Base-by-base conservation (phyloP, 2,888 invertebrate species). In the Tachina grossa region DNA sequence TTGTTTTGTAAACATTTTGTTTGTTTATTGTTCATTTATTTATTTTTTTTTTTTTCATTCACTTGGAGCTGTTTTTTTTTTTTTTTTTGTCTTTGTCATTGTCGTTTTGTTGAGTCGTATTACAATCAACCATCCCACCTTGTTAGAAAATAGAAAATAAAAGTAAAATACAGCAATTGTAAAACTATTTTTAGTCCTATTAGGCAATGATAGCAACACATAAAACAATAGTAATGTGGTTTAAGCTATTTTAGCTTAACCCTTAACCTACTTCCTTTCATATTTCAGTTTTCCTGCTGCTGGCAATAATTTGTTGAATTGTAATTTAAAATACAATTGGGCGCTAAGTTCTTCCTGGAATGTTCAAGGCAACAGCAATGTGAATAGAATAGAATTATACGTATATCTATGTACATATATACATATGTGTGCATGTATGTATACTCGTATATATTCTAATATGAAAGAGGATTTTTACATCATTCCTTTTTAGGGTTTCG, bases 111-210 rank as follows among this genome's bases (percentile, higher is more conserved):
- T 39, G 31, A 11, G 22, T 55, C 22, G 41, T 49, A 57, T 47
- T 39, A 61, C 74, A 75, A 68, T 19, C 39, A 43, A 63, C 78
- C 31, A 51, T n/a, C n/a, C 6, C 22, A 59, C n/a, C 22, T 51
- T 19, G 22, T 47, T 16, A 11, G 19, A 19, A 45, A 14, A 14
- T 31, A 63, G 9, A 47, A 16, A n/a, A 16, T 31, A 59, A n/a
- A 41, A 61, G 53, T 13, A 53, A 53, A 22, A 61, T 1, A 61
- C n/a, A 61, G 65, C 65, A 72, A 49, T 61, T 66, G 14, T 31
- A 2, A 57, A 74, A 72, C 65, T 72, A 65, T 74, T 80, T 80
- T 79, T 49, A 55, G 71, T 65, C 19, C 63, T 19, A 65, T 55
- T 69, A 61, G 57, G 14, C 66, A 57, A 71, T 45, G 45, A 75